Conservation (phyloP, 2,113 vertebrate genomes). For the Oncorhynchus kisutch region DNA sequence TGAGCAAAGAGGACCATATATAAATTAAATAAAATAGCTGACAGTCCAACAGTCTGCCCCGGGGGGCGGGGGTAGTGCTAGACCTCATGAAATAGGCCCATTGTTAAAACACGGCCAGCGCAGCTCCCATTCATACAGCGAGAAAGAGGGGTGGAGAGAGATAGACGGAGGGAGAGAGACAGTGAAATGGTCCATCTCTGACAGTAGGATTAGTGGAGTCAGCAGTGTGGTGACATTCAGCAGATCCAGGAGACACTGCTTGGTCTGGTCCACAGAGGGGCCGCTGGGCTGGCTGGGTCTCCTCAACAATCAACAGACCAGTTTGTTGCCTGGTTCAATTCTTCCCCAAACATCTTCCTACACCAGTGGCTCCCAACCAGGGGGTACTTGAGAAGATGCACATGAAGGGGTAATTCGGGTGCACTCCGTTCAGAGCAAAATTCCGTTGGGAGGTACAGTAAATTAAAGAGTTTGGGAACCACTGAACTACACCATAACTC, state of each 20-base stretch:
- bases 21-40: background rate
- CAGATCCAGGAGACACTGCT: slow-evolving; percentile 15
- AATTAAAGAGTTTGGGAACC: too few species aligned
- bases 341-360: too few species aligned
- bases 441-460: too few species aligned
- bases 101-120: slow-evolving; percentile 30
- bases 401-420: too few species aligned
- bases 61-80: background rate
- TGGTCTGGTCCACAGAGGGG: background rate
- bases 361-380: too few species aligned
- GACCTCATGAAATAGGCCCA: slow-evolving; percentile 17
- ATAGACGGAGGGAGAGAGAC: background rate
- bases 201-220: slow-evolving; percentile 44
- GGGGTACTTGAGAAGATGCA: too few species aligned
- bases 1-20: background rate
- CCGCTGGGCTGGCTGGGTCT: background rate
- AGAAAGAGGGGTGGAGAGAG: slow-evolving; percentile 20
- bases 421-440: too few species aligned
- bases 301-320: background rate
- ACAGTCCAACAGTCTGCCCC: background rate
- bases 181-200: slow-evolving; percentile 15
- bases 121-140: slow-evolving; percentile 15
- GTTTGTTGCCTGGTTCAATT: too few species aligned
- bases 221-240: slow-evolving; percentile 32
- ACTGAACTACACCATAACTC: too few species aligned